Evolutionary conservation across 2,113 vertebrate genomes (phyloP).

Genomic region (Centrocercus urophasianus): DNA sequence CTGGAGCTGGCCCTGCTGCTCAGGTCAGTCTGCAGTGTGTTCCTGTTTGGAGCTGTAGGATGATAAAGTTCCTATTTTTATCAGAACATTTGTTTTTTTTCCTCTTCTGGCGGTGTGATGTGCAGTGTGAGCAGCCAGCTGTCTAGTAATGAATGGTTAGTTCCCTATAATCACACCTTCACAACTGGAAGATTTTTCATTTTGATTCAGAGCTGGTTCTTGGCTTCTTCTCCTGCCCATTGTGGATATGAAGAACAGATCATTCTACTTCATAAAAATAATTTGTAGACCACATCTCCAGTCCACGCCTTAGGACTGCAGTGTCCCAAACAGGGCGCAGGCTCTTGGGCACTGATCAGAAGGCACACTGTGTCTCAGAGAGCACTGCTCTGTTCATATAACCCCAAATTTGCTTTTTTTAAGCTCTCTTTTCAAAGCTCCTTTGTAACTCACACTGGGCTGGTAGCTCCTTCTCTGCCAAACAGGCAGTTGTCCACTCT

Average conservation of each 20-base stretch:
- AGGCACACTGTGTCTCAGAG: background rate
- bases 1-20: fast-evolving
- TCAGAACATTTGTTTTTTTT: background rate
- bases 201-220: background rate
- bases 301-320: too few species aligned
- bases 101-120: background rate
- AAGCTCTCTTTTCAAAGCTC: background rate
- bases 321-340: fast-evolving
- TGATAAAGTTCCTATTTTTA: conserved; percentile 10
- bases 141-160: background rate
- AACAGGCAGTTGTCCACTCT: fast-evolving
- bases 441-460: background rate
- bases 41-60: background rate
- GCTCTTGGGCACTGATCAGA: fast-evolving
- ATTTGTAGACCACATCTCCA: fast-evolving
- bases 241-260: background rate
- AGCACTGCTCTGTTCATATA: background rate
- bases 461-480: background rate
- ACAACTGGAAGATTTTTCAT: background rate
- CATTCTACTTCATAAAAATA: background rate
- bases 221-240: background rate
- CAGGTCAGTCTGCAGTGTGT: background rate
- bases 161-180: conserved; percentile 22
- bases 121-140: background rate
- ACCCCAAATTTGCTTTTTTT: background rate